Evolutionary conservation across 2,113 vertebrate species (phyloP).

Genomic region (Archilochus colubris): DNA sequence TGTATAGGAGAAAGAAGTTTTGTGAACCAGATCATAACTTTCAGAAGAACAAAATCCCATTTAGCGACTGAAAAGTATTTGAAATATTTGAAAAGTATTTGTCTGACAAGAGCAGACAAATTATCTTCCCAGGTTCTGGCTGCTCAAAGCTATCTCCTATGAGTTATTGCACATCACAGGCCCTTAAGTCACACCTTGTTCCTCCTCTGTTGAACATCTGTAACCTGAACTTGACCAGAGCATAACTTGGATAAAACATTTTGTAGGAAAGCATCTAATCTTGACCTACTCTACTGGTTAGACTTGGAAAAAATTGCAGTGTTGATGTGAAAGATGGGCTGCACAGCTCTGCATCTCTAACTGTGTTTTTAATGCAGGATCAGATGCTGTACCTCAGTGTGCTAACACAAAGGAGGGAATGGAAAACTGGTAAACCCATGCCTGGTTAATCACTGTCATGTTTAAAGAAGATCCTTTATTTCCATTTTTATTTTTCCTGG

Average conservation of each 20-base stretch:
- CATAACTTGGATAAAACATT: background rate
- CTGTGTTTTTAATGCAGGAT: background rate
- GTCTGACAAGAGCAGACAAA: background rate
- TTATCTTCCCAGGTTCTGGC: background rate
- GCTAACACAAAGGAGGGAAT: background rate
- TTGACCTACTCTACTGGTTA: background rate
- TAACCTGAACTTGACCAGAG: background rate
- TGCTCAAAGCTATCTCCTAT: background rate
- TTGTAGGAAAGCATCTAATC: background rate
- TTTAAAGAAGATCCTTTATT: background rate
- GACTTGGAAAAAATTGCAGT: background rate
- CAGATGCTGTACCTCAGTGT: background rate
- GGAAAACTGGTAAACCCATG: background rate
- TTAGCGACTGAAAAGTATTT: background rate
- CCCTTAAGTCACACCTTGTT: background rate
- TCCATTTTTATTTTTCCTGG: background rate
- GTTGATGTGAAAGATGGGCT: background rate
- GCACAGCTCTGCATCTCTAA: background rate
- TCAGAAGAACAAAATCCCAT: background rate
- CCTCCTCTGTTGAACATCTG: accelerated
- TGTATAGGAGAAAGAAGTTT: background rate
- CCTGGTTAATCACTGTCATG: background rate
- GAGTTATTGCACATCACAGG: background rate
- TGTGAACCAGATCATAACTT: background rate
- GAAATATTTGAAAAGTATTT: background rate